A percentile compares a stretch with the other conserved stretches of the same genome.
Evolutionary conservation across 2,797 vertebrate genomes (phyloP).

Genomic region (Mustela erminea): DNA sequence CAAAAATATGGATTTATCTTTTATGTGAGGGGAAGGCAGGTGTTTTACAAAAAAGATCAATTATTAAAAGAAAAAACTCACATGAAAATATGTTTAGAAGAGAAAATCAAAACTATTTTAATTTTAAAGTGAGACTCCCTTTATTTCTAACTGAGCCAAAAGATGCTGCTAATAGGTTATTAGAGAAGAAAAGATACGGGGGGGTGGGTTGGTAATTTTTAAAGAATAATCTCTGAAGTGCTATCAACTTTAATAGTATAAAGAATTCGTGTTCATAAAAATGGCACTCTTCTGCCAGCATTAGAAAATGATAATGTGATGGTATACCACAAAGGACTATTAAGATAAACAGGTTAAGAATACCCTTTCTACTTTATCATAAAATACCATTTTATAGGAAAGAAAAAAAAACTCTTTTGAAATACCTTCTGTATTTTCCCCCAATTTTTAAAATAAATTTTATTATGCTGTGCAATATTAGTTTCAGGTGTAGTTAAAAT

Average conservation of each 20-base stretch:
- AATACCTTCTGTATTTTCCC: background rate
- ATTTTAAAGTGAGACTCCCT: background rate
- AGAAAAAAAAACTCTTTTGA: background rate
- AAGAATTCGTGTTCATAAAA: background rate
- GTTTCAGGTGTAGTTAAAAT: background rate
- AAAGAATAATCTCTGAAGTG: slow-evolving; percentile 37
- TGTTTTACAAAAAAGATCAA: slow-evolving; percentile 6
- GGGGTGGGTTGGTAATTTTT: background rate
- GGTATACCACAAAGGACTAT: background rate
- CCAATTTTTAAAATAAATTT: background rate
- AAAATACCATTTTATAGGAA: slow-evolving; percentile 31
- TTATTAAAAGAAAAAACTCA: slow-evolving; percentile 14
- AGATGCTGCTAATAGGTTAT: background rate
- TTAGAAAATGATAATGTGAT: background rate
- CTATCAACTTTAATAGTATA: background rate
- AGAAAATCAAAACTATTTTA: slow-evolving; percentile 41
- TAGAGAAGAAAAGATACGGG: background rate
- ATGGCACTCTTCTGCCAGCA: background rate
- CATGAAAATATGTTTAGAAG: background rate
- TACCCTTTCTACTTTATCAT: background rate
- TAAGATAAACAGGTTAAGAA: background rate
- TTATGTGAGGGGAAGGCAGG: background rate
- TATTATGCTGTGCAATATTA: background rate
- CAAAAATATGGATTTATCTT: background rate
- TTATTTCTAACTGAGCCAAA: slow-evolving; percentile 29